These are phyloP conservation scores for Simalia tracyae DNA, from an alignment of 2,797 vertebrate species.

Conservation along the genomic window DNA sequence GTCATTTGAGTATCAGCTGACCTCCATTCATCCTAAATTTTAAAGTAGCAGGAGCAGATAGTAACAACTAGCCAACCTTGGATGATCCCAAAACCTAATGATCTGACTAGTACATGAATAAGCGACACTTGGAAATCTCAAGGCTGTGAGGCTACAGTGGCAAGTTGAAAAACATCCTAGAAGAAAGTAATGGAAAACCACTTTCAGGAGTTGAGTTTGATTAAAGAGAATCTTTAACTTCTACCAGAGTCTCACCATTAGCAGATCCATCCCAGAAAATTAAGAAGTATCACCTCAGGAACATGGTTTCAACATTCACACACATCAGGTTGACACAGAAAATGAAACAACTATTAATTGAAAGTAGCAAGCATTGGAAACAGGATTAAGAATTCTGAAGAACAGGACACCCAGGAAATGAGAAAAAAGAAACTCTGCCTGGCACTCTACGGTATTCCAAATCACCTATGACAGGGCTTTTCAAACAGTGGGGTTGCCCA, in stretches of 20 bases:
- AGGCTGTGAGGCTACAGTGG: neutral
- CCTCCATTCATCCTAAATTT: constrained; percentile 45
- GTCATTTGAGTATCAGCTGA: constrained; percentile 36
- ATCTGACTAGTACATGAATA: neutral
- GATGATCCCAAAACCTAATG: neutral
- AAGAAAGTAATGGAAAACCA: neutral
- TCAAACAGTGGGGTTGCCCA: too few relatives aligned
- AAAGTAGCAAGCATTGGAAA: too few relatives aligned
- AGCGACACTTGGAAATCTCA: neutral
- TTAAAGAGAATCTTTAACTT: neutral
- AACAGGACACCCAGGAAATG: too few relatives aligned
- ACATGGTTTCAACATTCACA: constrained; percentile 42
- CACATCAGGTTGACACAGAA: constrained; percentile 34
- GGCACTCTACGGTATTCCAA: too few relatives aligned
- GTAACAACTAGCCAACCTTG: neutral
- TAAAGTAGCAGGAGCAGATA: constrained; percentile 13
- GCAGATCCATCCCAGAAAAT: neutral
- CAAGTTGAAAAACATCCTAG: neutral
- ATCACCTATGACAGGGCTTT: too few relatives aligned
- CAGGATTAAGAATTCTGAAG: too few relatives aligned
- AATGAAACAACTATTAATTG: neutral
- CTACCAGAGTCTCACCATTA: constrained; percentile 33
- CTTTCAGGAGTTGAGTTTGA: neutral
- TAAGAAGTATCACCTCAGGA: constrained; percentile 7
- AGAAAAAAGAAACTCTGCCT: too few relatives aligned